Base-by-base conservation (phyloP, 2,888 invertebrate genomes). In the Drosophila neonasuta region DNA sequence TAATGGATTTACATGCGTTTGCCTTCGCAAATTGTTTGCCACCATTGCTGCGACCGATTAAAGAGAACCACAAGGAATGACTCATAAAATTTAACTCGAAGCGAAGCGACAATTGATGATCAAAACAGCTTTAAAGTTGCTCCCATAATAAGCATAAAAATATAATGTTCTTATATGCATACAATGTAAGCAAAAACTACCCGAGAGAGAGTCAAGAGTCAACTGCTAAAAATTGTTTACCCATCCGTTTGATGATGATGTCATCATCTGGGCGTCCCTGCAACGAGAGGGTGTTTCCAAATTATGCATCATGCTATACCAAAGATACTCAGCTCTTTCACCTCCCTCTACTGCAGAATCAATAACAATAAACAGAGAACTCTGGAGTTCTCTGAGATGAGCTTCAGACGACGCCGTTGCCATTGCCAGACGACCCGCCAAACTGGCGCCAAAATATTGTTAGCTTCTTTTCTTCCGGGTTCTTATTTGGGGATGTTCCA, bases 341-440 rank as follows among this genome's bases (percentile, higher is more conserved):
- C 32, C 39, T 55, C 63, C 62, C 49, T 24, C 70, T 45, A 55
- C 55, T 20, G 36, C 63, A 49, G 69, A 81, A 81, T 81, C 81
- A 81, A 81, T 81, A 84, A 74, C 77, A 84, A 79, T 81, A 84
- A 79, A 84, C 69, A 64, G 68, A 49, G 62, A 41, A 58, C 52
- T 57, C 32, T 56, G 61, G 20, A 74, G 50, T 52, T 63, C 50
- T 17, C 24, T 8, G 56, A 74, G 79, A 74, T 79, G 74, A 62
- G 65, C 54, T 30, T 55, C 77, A 84, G 81, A 81, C 81, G 71
- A 60, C 66, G 63, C 58, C 58, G 34, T 54, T 52, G 32, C 62
- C 56, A 62, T 50, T 59, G 79, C 66, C 78, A 83, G 80, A 80
- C 79, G 77, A 66, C 68, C 69, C 85, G 82, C 56, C 83, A 79